Evolutionary conservation across 2,888 invertebrate genomes (phyloP).

Genomic region (Caenorhabditis angaria): DNA sequence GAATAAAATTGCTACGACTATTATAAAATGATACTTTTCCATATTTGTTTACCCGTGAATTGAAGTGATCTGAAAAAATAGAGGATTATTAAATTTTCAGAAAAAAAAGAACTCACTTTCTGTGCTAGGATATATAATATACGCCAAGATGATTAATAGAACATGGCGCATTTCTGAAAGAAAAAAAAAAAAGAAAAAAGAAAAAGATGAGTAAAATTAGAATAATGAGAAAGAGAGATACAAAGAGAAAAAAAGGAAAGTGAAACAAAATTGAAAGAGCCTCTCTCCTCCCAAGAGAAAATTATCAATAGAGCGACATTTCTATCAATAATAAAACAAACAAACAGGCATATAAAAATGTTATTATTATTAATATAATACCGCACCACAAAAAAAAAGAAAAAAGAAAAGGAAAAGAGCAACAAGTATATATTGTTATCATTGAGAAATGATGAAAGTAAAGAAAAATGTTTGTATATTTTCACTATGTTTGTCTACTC

Average conservation of each 20-base stretch:
- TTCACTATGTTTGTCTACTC: background rate
- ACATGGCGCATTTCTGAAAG: background rate
- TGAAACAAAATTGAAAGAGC: background rate
- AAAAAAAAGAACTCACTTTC: background rate
- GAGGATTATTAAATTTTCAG: background rate
- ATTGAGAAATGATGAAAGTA: background rate
- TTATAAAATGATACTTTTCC: constrained; percentile 19
- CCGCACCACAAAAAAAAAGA: no score
- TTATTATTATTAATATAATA: no score
- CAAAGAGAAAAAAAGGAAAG: background rate
- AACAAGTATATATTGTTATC: background rate
- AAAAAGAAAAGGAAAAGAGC: background rate
- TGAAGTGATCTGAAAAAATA: constrained; percentile 27
- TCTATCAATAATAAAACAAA: no score
- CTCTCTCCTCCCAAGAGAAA: no score
- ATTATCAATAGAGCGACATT: background rate
- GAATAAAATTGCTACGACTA: background rate
- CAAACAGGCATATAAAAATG: no score
- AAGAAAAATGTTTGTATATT: background rate
- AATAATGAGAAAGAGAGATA: background rate
- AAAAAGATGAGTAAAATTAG: background rate
- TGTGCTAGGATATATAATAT: background rate
- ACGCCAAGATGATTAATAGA: background rate
- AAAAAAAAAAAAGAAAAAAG: background rate
- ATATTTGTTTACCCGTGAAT: constrained; percentile 33